Evolutionary conservation across 2,888 invertebrate species (phyloP).

Genomic region (Machimus rusticus): DNA sequence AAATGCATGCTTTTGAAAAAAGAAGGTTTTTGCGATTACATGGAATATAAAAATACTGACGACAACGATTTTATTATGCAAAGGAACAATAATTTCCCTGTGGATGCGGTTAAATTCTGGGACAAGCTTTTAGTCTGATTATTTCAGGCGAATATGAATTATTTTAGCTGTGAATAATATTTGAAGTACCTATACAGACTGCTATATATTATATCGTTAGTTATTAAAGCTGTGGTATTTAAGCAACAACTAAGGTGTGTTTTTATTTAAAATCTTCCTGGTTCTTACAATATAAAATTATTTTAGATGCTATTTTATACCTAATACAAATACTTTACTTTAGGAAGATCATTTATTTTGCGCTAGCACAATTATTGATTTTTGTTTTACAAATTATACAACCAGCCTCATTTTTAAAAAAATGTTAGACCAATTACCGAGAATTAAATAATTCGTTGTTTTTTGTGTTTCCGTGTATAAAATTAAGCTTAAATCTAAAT

Average conservation of each 20-base stretch:
- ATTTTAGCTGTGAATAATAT: background rate
- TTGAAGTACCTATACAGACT: background rate
- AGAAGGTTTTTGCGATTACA: constrained; percentile 55
- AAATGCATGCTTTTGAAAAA: background rate
- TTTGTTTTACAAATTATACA: no score
- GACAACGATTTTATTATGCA: constrained; percentile 48
- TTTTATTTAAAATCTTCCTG: background rate
- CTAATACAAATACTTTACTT: no score
- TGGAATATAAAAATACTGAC: constrained; percentile 53
- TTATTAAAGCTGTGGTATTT: background rate
- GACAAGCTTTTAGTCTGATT: constrained; percentile 48
- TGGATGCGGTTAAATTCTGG: constrained; percentile 55
- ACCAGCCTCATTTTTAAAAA: no score
- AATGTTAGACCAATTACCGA: no score
- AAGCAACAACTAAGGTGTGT: background rate
- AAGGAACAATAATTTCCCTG: constrained; percentile 52
- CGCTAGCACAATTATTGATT: no score
- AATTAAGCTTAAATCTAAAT: no score
- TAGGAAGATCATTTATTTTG: no score
- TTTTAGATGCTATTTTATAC: no score
- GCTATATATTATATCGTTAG: background rate
- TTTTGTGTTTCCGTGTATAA: no score
- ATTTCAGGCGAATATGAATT: background rate
- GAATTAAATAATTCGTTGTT: no score
- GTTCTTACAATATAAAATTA: no score